These are phyloP conservation scores for Caenorhabditis sp. DNA, from an alignment of 2,888 invertebrate genomes.

Conservation along the genomic window DNA sequence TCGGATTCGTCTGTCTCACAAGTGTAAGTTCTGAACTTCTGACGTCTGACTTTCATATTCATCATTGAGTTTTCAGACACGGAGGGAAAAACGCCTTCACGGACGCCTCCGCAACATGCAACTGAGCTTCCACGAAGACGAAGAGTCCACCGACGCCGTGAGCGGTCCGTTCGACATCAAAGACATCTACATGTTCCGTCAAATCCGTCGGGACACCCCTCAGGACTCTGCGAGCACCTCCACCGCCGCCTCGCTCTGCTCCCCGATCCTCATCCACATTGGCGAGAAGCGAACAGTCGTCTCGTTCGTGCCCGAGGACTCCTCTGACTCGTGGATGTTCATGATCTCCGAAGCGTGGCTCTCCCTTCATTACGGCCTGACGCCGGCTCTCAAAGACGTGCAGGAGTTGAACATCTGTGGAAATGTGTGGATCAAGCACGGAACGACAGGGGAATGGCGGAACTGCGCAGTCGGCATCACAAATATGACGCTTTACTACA, in stretches of 20 bases:
- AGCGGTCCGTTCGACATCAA: constrained; percentile 44
- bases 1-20: constrained; percentile 41
- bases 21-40: constrained; percentile 23
- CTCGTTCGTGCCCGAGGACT: constrained; percentile 38
- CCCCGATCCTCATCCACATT: constrained; percentile 15
- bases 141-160: constrained; percentile 45
- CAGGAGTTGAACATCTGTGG: constrained; percentile 64
- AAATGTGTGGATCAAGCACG: constrained; percentile 68
- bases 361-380: constrained; percentile 19
- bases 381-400: constrained; percentile 12
- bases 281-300: constrained; percentile 27
- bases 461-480: constrained; percentile 58
- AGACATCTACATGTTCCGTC: constrained; percentile 43
- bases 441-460: constrained; percentile 65
- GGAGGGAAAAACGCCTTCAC: constrained; percentile 45
- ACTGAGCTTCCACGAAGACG: constrained; percentile 69
- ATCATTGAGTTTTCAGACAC: constrained; percentile 34
- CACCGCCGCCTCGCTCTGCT: background rate
- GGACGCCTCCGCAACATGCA: constrained; percentile 67
- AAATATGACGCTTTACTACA: constrained; percentile 43
- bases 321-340: constrained; percentile 43
- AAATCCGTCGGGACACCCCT: background rate
- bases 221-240: background rate
- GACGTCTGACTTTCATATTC: background rate
- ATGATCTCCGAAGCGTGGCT: constrained; percentile 48